These are phyloP conservation scores for Melipona beecheii DNA, from an alignment of 2,888 invertebrate species.

Conservation along the genomic window DNA sequence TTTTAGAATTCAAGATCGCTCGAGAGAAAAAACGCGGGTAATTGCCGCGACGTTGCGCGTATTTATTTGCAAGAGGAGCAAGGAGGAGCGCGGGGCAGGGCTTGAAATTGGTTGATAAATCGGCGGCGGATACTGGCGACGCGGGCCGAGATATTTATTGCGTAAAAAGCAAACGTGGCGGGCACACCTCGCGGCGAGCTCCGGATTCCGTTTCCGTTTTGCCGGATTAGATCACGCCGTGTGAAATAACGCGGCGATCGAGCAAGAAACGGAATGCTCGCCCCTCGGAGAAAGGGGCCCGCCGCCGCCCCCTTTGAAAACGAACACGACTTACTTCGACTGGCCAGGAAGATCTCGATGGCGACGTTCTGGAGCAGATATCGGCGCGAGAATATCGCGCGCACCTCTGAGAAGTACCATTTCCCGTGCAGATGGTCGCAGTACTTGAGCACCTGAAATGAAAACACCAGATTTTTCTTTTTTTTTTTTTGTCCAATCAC, in stretches of 20 bases:
- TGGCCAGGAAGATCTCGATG: slow-evolving; percentile 99
- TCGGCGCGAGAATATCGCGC: slow-evolving; percentile 98
- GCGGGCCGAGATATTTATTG: slow-evolving; percentile 79
- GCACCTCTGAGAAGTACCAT: slow-evolving; percentile 99
- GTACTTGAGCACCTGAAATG: slow-evolving; percentile 95
- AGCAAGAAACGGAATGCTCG: slow-evolving; percentile 77
- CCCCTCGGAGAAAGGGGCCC: slow-evolving; percentile 12
- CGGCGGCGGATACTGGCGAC: slow-evolving; percentile 71
- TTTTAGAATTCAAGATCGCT: not conserved
- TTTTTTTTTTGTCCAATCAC: not conserved
- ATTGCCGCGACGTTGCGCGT: not conserved
- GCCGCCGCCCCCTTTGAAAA: slow-evolving; percentile 44
- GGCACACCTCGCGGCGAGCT: slow-evolving; percentile 77
- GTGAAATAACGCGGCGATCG: slow-evolving; percentile 74
- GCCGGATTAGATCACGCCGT: slow-evolving; percentile 75
- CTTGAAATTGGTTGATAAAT: slow-evolving; percentile 75
- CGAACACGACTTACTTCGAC: slow-evolving; percentile 92
- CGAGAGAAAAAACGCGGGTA: too few relatives aligned
- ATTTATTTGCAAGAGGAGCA: not conserved
- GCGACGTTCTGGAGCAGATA: slow-evolving; percentile 98
- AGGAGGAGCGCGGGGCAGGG: slow-evolving; percentile 40
- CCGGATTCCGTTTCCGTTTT: slow-evolving; percentile 73
- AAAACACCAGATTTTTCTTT: slow-evolving; percentile 65
- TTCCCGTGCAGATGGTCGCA: slow-evolving; percentile 99
- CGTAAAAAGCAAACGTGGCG: slow-evolving; percentile 75